Base-by-base conservation (phyloP, 2,888 invertebrate species). In the Drosophila picticornis region DNA sequence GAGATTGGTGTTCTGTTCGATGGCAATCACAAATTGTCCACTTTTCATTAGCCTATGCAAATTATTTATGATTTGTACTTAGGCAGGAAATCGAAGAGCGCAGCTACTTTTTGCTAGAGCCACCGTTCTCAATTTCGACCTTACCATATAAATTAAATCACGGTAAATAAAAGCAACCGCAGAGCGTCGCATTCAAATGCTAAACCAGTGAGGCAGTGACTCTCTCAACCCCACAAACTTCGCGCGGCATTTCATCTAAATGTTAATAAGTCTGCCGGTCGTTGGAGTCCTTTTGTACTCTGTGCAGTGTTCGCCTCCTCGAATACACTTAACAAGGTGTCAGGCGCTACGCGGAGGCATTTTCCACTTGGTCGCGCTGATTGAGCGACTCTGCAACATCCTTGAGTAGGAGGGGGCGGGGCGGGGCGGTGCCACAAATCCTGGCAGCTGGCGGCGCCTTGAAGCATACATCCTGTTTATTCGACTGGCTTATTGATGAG, bases 321-420 rank as follows among this genome's bases (percentile, higher is more conserved):
- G 58, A 48, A 29, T 65, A 40, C 50, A 71, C 59, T 80, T 83
- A 84, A 84, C 84, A 84, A 84, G 84, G 84, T 84, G 84, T 88
- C 89, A 84, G 89, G 67, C 64, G 62, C 81, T 60, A 69, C 74
- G 84, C 88, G 72, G 51, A 84, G 89, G 90, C 84, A 85, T 85
- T 85, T 85, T 85, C 90, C 86, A 81, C 83, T 90, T 88, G 86
- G 90, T 57, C 83, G 86, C 88, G 56, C 90, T 84, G 90, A 90
- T 86, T 86, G 88, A 88, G 88, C 71, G 77, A 82, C 76, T 71
- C 59, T 34, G 59, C 66, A 36, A 50, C 55, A 53, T 63, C 51
- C 66, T 61, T 50, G 46, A 29, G 61, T 31, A 11, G 50, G 22
- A 11, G 1, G 6, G 6, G 2, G 43, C 34, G 22, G 13, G 9